These are phyloP conservation scores for Ceuthmochares aereus DNA, from an alignment of 2,113 vertebrate genomes.

Conservation along the genomic window DNA sequence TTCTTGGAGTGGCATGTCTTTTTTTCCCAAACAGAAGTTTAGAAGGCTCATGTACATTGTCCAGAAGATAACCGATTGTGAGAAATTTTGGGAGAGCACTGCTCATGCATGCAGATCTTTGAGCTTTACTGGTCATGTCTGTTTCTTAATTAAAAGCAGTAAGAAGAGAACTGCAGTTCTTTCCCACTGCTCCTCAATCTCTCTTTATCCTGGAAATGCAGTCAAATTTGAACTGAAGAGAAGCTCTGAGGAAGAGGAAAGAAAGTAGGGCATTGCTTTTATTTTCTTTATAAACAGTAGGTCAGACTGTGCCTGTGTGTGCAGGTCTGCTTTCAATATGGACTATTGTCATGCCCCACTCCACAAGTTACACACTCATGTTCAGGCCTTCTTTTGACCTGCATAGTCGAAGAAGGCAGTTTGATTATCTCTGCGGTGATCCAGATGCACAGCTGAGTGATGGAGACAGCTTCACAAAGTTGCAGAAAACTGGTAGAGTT, in stretches of 20 bases:
- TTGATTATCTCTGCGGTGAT: too few species aligned
- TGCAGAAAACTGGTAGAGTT: too few species aligned
- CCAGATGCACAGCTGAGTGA: too few species aligned
- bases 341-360: too few species aligned
- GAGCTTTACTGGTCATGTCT: not conserved
- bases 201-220: not conserved
- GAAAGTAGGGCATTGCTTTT: not conserved
- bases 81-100: not conserved
- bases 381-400: too few species aligned
- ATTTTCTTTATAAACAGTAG: not conserved
- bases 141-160: not conserved
- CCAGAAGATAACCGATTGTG: not conserved
- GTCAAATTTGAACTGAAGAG: not conserved
- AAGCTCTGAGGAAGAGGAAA: not conserved
- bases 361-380: too few species aligned
- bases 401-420: too few species aligned
- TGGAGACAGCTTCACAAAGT: too few species aligned
- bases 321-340: not conserved
- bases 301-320: not conserved
- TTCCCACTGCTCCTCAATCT: not conserved
- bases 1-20: not conserved
- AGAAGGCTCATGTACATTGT: not conserved
- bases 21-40: not conserved
- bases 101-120: not conserved
- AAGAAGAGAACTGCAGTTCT: not conserved